Base-by-base conservation (phyloP, 2,113 vertebrate species). In the Lophura nycthemera region DNA sequence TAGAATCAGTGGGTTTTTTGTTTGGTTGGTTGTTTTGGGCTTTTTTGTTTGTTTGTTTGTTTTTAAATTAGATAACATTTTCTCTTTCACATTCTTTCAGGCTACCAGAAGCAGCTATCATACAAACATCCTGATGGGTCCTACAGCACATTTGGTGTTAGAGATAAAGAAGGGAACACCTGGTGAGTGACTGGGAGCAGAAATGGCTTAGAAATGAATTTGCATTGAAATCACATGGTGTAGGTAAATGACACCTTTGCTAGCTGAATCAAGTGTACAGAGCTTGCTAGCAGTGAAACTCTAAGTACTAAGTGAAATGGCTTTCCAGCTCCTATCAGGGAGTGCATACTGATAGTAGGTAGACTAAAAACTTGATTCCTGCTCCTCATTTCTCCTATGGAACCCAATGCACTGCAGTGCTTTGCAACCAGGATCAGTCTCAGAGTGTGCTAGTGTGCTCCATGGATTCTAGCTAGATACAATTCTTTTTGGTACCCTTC, bases 31-130 rank as follows among this genome's bases (percentile, higher is more conserved):
- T 38, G 38, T 38, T 38, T 38, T 10, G 38, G 38, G 9, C 36
- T 9, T 38, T 38, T 52, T 52, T 27, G 6, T 50, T 22, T 24
- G 25, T 27, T 52, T 52, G 4, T 15, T 76, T 86, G 45, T 8
- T 6, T 80, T 86, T 86, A 38, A 52, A 24, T 36, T 59, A 48
- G 34, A 30, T 3, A 82, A 11, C 19, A 9, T 1, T 91, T 61
- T 24, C 11, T 34, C 14, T 52, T 50, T 32, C 6, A 1, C 77
- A 19, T 71, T 61, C 77, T 85, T 83, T 29, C 87, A 98, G 98
- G 98, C 21, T 98, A 98, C 73, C 98, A 98, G 93, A 97, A 92
- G 43, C 97, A 98, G 72, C 86, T 98, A 86, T 96, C 96, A 56
- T 98, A 97, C 75, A 97, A 96, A 63, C 97, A 95, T 72, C 69